Base-by-base conservation (phyloP, 2,797 vertebrate species). In the Oophaga sylvatica region DNA sequence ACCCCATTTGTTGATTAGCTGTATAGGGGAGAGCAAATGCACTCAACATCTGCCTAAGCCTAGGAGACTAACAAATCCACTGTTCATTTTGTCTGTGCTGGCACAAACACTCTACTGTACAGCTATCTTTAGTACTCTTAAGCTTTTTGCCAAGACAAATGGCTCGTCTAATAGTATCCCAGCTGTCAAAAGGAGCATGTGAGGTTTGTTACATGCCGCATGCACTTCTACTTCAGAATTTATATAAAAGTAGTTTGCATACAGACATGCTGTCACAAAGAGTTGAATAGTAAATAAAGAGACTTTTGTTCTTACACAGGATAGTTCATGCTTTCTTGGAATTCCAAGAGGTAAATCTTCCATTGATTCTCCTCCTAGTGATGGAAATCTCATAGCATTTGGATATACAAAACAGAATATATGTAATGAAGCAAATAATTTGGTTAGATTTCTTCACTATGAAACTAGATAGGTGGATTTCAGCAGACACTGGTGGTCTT, bases 31-130 rank as follows among this genome's bases (percentile, higher is more conserved):
- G 57, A 88, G 87, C 76, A 88, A 88, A 88, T 88, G 82, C 87
- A 88, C 87, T 80, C 80, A 88, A 84, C 87, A 88, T 84, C 87
- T 88, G 87, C 76, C 87, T 80, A 84, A 88, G 87, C 87, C 81
- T 88, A 48, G 76, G 87, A 88, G 87, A 84, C 81, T 67, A 88
- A 79, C 87, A 87, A 83, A 87, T 83, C 79, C 81, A 87, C 62
- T 57, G 73, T 83, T 73, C 81, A 19, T 83, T 83, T 84, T 88
- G 76, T 88, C 78, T 88, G 82, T 71, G 57, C 67, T 88, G 81
- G 87, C 81, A 88, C 87, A 88, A 82, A 84, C 59, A 71, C 57
- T 80, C 63, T 79, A 84, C 81, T 80, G 81, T 79, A 80, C 76
- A 73, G 82, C 82, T 88, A 84, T 88, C 80, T 88, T 88, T 88